phyloP scores from a whole-genome alignment of 2,113 vertebrate genomes.

The Oreochromis aureus region DNA sequence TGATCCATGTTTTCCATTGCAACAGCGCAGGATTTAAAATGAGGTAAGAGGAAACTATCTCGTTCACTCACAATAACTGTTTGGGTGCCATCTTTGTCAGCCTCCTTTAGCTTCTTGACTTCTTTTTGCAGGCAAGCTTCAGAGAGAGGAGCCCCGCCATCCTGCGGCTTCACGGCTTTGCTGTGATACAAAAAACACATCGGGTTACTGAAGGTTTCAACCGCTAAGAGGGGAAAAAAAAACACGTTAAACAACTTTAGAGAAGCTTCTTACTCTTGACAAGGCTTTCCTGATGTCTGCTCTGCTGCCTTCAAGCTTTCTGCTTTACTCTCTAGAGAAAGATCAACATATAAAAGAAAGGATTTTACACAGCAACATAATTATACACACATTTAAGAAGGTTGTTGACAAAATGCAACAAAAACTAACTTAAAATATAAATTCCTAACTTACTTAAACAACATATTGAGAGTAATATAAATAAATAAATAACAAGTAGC shows the following conservation, averaged over 20 bases:
- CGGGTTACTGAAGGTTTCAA: background rate
- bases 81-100: conserved; percentile 81
- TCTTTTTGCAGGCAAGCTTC: conserved; percentile 82
- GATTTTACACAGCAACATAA: background rate
- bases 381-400: background rate
- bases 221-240: background rate
- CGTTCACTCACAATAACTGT: conserved; percentile 81
- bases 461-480: background rate
- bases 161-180: background rate
- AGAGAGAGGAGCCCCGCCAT: conserved; percentile 65
- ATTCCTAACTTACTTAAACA: background rate
- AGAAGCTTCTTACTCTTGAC: conserved; percentile 35
- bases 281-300: background rate
- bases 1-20: background rate
- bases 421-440: background rate
- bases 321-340: background rate
- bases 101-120: conserved; percentile 78
- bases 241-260: background rate
- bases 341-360: background rate
- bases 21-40: background rate
- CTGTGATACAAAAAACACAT: conserved; percentile 24
- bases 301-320: background rate
- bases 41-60: background rate
- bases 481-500: background rate
- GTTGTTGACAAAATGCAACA: background rate